These are phyloP conservation scores for Rhodinocichla rosea DNA, from an alignment of 2,113 vertebrate species.

Conservation along the genomic window DNA sequence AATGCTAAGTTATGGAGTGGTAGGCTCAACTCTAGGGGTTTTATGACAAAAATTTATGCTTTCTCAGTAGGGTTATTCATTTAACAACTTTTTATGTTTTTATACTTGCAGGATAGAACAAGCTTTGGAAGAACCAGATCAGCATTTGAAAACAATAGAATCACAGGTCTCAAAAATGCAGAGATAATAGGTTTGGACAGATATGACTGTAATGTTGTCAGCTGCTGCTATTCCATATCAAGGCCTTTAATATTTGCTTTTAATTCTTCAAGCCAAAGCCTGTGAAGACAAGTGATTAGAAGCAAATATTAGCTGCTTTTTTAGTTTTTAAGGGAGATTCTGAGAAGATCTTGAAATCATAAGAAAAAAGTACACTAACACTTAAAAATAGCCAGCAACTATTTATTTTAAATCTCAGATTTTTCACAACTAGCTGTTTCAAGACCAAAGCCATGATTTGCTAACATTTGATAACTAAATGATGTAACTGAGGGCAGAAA, in stretches of 20 bases:
- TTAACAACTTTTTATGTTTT: neutral
- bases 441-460: neutral
- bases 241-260: conserved; percentile 1
- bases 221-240: neutral
- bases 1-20: neutral
- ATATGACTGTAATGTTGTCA: conserved; percentile 22
- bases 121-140: conserved; percentile 19
- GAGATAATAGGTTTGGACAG: conserved; percentile 24
- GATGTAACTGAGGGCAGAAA: neutral
- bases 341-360: neutral
- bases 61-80: neutral
- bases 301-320: neutral
- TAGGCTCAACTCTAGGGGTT: neutral
- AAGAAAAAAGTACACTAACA: neutral
- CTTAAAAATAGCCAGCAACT: neutral
- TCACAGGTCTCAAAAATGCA: conserved; percentile 10
- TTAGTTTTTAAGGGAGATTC: neutral
- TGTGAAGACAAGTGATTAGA: neutral
- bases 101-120: conserved; percentile 15
- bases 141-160: conserved; percentile 37
- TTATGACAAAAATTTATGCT: neutral
- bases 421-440: neutral
- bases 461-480: neutral
- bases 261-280: conserved; percentile 3
- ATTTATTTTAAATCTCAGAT: neutral